These are phyloP conservation scores for Tylochromis polylepis DNA, from an alignment of 2,113 vertebrate genomes.

Conservation along the genomic window DNA sequence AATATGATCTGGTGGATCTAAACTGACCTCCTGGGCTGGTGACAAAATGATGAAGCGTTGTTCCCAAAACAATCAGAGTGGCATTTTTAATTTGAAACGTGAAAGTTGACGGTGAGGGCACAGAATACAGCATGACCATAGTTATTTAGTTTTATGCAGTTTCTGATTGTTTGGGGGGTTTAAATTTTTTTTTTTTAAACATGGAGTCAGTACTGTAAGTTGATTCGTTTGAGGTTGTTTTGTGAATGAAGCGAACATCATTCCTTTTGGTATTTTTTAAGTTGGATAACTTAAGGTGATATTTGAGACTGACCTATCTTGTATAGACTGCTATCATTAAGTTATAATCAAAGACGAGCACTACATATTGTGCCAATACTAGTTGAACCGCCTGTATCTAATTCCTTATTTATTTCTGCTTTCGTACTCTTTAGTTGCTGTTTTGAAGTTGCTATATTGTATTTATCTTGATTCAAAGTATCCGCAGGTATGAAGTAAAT, in stretches of 20 bases:
- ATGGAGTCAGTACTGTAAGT: background rate
- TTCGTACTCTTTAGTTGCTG: conserved; percentile 1
- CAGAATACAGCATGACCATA: background rate
- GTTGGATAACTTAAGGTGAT: background rate
- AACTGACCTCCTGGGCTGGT: conserved; percentile 1
- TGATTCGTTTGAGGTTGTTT: conserved; percentile 7
- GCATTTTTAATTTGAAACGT: background rate
- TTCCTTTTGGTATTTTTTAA: conserved; percentile 2
- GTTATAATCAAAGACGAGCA: conserved; percentile 59
- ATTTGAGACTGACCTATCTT: conserved; percentile 5
- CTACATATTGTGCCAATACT: conserved; percentile 21
- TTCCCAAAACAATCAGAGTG: conserved; percentile 19
- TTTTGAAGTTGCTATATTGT: conserved; percentile 17
- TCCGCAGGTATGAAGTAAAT: background rate
- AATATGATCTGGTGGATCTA: background rate
- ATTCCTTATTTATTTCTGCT: conserved; percentile 57
- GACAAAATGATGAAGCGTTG: conserved; percentile 37
- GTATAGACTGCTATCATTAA: conserved; percentile 51
- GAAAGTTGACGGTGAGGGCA: background rate
- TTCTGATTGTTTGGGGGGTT: background rate
- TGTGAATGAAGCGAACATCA: conserved; percentile 30
- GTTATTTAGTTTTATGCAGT: background rate
- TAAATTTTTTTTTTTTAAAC: background rate
- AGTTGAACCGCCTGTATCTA: background rate
- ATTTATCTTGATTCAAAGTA: conserved; percentile 19